phyloP scores from a whole-genome alignment of 2,888 invertebrate genomes.

The Dryocosmus kuriphilus region DNA sequence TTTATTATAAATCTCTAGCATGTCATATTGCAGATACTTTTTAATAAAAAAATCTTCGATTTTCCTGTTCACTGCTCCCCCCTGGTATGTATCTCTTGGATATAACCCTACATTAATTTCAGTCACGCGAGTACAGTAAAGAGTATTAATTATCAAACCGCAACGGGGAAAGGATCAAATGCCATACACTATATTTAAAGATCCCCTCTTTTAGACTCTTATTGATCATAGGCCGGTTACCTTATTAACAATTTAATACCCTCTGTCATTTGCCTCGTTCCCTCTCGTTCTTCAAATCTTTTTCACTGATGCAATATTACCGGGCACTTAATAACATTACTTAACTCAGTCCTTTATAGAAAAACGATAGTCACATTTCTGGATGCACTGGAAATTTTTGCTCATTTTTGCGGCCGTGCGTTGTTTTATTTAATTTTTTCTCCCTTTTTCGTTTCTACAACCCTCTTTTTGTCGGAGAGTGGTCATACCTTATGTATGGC shows the following conservation, averaged over 20 bases:
- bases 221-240: constrained; percentile 9
- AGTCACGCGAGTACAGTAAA: constrained; percentile 33
- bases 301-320: neutral
- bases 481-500: constrained; percentile 76
- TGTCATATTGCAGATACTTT: neutral
- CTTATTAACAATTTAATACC: constrained; percentile 17
- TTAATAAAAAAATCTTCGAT: constrained; percentile 20
- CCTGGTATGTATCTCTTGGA: neutral
- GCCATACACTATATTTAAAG: constrained; percentile 17
- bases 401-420: neutral
- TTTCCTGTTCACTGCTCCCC: constrained; percentile 16
- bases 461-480: constrained; percentile 57
- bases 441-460: constrained; percentile 47
- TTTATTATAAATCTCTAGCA: neutral
- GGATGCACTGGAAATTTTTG: neutral
- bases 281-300: constrained; percentile 41
- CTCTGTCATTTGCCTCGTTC: neutral
- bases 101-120: constrained; percentile 31
- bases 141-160: constrained; percentile 39
- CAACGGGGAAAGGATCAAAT: constrained; percentile 34
- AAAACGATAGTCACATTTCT: neutral
- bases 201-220: constrained; percentile 23
- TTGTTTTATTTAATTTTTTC: constrained; percentile 22
- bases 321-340: neutral
- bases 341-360: neutral